Evolutionary conservation across 2,113 vertebrate genomes (phyloP).

Genomic region (Malaclemys terrapin): DNA sequence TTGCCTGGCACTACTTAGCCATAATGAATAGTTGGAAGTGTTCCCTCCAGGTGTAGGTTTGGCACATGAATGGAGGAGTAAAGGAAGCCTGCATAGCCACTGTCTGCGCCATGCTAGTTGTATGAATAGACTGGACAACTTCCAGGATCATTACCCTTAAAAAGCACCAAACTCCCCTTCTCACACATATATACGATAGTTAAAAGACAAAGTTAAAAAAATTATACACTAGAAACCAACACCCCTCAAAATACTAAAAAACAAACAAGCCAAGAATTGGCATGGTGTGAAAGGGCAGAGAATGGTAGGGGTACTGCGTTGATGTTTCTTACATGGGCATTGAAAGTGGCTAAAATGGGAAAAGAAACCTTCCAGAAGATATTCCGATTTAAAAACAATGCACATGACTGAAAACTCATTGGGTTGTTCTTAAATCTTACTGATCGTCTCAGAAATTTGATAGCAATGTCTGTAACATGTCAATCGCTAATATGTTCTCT

Average conservation of each 20-base stretch:
- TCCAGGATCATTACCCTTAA: not conserved
- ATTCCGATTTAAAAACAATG: not conserved
- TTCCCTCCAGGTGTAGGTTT: accelerated
- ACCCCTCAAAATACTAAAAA: not conserved
- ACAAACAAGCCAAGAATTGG: accelerated
- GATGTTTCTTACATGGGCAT: not conserved
- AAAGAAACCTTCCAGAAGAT: not conserved
- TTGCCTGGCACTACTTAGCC: not conserved
- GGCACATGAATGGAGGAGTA: accelerated
- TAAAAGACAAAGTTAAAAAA: not conserved
- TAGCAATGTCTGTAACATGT: not conserved
- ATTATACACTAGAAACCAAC: not conserved
- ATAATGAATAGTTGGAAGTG: not conserved
- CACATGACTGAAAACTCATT: not conserved
- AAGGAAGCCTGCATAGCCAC: no score
- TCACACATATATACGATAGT: accelerated
- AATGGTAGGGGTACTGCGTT: accelerated
- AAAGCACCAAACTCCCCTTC: not conserved
- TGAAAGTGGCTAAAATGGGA: not conserved
- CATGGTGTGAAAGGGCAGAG: not conserved
- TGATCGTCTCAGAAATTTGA: not conserved
- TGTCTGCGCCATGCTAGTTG: not conserved
- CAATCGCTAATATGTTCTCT: not conserved
- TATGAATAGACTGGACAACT: not conserved
- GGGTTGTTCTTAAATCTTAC: not conserved